Evolutionary conservation across 1,140 invertebrate species (phyloP).

Genomic region (Drosophila lacertosa): DNA sequence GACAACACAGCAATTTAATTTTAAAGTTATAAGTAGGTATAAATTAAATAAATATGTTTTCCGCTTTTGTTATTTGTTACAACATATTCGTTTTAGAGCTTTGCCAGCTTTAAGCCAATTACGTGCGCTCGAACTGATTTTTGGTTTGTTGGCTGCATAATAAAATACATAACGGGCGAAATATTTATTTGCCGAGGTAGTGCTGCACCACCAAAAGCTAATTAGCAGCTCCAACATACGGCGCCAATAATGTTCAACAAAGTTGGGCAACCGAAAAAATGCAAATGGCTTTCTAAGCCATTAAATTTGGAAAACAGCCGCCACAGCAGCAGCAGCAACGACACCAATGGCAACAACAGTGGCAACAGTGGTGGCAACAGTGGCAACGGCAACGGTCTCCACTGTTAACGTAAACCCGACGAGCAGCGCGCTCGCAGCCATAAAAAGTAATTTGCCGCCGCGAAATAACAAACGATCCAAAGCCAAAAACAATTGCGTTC

Average conservation of each 20-base stretch:
- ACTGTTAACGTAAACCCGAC: constrained; percentile 30
- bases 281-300: constrained; percentile 83
- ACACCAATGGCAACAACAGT: neutral
- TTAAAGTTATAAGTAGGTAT: neutral
- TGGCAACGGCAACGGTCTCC: constrained; percentile 14
- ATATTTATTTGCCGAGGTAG: constrained; percentile 12
- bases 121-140: neutral
- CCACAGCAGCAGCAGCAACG: constrained; percentile 42
- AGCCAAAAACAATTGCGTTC: constrained; percentile 81
- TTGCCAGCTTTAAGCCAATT: constrained; percentile 1
- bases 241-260: constrained; percentile 74
- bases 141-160: neutral
- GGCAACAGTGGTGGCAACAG: neutral
- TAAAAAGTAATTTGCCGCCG: constrained; percentile 82
- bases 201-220: constrained; percentile 23
- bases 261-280: constrained; percentile 73
- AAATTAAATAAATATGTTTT: neutral
- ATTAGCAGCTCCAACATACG: constrained; percentile 63
- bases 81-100: neutral
- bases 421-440: constrained; percentile 50
- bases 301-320: constrained; percentile 82
- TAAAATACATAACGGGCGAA: constrained; percentile 15
- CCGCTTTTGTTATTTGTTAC: neutral
- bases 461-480: constrained; percentile 81
- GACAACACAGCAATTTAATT: neutral